Evolutionary conservation across 2,888 invertebrate genomes (phyloP).

Genomic region (Cistogaster globosa): DNA sequence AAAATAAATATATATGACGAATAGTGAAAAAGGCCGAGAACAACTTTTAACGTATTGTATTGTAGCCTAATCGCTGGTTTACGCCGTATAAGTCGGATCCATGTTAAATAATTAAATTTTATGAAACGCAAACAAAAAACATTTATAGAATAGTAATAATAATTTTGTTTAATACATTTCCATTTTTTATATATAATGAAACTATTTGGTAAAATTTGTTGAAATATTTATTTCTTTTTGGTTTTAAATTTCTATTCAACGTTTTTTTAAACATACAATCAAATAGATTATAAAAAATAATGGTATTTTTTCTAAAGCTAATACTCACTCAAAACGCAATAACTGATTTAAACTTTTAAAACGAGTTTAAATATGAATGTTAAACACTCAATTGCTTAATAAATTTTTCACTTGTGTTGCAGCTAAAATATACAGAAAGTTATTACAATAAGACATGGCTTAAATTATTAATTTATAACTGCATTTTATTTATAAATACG

Average conservation of each 20-base stretch:
- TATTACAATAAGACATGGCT: conserved; percentile 16
- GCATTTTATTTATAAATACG: conserved; percentile 5
- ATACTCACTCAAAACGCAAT: background rate
- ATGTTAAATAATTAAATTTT: too few relatives aligned
- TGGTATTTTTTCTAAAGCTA: conserved; percentile 20
- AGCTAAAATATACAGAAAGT: conserved; percentile 31
- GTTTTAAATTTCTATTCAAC: conserved; percentile 41
- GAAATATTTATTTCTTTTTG: background rate
- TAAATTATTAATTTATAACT: conserved; percentile 27
- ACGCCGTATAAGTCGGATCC: too few relatives aligned
- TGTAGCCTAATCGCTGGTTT: too few relatives aligned
- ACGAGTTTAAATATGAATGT: background rate
- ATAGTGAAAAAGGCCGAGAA: too few relatives aligned
- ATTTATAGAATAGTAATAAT: background rate
- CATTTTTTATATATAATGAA: conserved; percentile 28
- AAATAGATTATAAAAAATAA: conserved; percentile 47
- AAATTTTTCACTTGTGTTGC: conserved; percentile 48
- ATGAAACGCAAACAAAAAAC: too few relatives aligned
- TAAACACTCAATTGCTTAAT: conserved; percentile 19
- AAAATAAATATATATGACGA: too few relatives aligned
- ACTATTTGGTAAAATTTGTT: conserved; percentile 24
- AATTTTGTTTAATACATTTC: conserved; percentile 4
- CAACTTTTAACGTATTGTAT: too few relatives aligned
- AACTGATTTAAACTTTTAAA: conserved; percentile 16
- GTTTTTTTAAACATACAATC: conserved; percentile 53